Conservation (phyloP, 2,113 vertebrate genomes). For the Mustelus asterias region DNA sequence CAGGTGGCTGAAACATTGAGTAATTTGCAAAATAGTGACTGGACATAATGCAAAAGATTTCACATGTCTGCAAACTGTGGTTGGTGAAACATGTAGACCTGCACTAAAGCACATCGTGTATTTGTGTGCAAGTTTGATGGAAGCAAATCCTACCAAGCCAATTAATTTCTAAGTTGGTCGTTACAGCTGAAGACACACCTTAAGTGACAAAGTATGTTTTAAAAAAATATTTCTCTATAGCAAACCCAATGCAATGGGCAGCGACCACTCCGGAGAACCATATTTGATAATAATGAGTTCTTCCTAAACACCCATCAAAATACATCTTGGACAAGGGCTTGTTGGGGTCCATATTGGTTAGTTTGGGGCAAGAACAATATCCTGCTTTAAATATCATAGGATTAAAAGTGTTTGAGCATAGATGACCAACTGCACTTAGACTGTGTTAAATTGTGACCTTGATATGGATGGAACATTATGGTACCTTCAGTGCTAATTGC, state of each 20-base stretch:
- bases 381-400: not conserved
- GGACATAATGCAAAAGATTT: not conserved
- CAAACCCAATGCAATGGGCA: not conserved
- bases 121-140: not conserved
- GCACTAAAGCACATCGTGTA: not conserved
- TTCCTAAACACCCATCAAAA: not conserved
- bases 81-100: not conserved
- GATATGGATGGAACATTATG: not conserved
- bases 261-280: not conserved
- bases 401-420: not conserved
- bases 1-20: not conserved
- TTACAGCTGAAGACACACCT: not conserved
- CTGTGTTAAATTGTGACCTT: not conserved
- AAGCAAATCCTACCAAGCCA: not conserved
- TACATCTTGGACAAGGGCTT: not conserved
- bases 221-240: not conserved
- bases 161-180: not conserved
- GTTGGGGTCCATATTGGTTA: not conserved
- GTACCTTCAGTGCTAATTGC: not conserved
- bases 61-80: not conserved
- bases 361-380: slow-evolving; percentile 7
- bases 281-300: not conserved
- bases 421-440: not conserved
- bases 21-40: not conserved
- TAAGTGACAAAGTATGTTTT: not conserved